phyloP scores from a whole-genome alignment of 2,797 vertebrate genomes.

The Brachyalestes nurse region DNA sequence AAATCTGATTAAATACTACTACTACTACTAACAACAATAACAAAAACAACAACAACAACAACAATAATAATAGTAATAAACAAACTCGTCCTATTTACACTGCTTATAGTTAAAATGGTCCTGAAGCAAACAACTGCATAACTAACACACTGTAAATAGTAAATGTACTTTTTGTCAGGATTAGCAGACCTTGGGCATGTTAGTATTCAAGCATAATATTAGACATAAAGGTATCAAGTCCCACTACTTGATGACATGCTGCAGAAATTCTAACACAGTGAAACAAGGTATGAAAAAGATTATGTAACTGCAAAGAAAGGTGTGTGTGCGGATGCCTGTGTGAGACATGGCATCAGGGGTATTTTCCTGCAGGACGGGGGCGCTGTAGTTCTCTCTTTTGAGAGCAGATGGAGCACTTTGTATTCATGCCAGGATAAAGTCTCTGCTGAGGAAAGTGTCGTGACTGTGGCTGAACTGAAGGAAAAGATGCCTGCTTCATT shows the following conservation, averaged over 20 bases:
- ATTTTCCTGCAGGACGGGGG: slow-evolving; percentile 20
- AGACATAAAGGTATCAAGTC: background rate
- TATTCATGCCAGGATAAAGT: slow-evolving; percentile 40
- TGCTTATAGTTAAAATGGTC: too few relatives aligned
- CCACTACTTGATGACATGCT: background rate
- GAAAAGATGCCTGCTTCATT: slow-evolving; percentile 1
- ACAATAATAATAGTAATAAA: too few relatives aligned
- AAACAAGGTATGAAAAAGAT: slow-evolving; percentile 3
- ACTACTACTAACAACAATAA: too few relatives aligned
- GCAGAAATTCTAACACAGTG: background rate
- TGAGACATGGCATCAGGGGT: too few relatives aligned
- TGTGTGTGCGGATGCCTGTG: background rate
- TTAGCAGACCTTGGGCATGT: background rate
- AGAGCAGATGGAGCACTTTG: slow-evolving; percentile 14
- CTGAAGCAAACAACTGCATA: too few relatives aligned
- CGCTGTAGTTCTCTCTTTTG: slow-evolving; percentile 12
- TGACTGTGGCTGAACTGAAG: slow-evolving; percentile 35
- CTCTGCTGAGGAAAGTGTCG: slow-evolving; percentile 21
- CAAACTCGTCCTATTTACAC: too few relatives aligned
- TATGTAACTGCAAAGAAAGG: slow-evolving; percentile 6
- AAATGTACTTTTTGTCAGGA: background rate
- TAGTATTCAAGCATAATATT: background rate
- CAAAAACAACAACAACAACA: too few relatives aligned
- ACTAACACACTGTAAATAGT: background rate
- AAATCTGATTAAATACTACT: too few relatives aligned